These are phyloP conservation scores for Stenotaenia linearis DNA, from an alignment of 2,888 invertebrate genomes.

Conservation along the genomic window DNA sequence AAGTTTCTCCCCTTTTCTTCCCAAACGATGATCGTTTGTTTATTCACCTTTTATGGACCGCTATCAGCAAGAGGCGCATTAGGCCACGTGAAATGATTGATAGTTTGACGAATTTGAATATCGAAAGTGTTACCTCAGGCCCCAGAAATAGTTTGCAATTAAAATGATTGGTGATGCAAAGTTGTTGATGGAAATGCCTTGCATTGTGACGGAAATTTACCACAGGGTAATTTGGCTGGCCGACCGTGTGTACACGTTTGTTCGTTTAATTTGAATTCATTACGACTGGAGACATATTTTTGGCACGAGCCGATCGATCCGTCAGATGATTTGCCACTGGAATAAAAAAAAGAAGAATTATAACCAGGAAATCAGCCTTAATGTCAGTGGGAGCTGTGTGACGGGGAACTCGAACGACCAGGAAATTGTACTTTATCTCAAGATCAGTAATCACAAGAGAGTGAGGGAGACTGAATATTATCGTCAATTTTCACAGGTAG, in stretches of 20 bases:
- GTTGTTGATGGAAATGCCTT: background rate
- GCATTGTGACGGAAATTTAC: background rate
- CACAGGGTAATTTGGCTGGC: background rate
- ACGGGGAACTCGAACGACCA: constrained; percentile 6
- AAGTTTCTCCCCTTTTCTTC: background rate
- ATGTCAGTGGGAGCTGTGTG: constrained; percentile 7
- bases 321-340: constrained; percentile 15
- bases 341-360: background rate
- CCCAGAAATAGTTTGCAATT: background rate
- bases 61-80: background rate
- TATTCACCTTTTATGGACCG: background rate
- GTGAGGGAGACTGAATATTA: background rate
- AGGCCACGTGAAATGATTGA: background rate
- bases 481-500: constrained; percentile 7
- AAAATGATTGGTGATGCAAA: constrained; percentile 1
- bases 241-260: background rate
- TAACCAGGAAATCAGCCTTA: constrained; percentile 7
- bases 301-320: background rate
- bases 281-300: background rate
- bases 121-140: background rate
- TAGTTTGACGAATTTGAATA: background rate
- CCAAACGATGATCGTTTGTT: background rate
- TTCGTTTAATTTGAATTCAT: background rate
- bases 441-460: constrained; percentile 19
- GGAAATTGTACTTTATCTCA: constrained; percentile 15